phyloP scores from a whole-genome alignment of 2,113 vertebrate species.

The Columba janthina region DNA sequence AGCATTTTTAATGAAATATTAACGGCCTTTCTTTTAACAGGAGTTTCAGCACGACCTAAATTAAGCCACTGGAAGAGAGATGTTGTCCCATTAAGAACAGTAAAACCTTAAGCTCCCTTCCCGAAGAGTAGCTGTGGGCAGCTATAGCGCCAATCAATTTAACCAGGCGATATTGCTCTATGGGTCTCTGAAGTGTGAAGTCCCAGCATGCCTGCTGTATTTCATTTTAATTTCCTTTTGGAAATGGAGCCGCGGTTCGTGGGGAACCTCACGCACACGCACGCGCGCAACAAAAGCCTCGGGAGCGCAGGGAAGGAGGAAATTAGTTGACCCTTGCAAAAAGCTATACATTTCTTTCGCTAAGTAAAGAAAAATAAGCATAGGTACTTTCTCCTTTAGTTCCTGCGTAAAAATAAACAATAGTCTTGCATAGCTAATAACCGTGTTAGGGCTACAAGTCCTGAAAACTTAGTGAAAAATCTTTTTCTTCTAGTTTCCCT shows the following conservation, averaged over 20 bases:
- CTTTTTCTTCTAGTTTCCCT: background rate
- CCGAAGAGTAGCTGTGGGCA: conserved; percentile 72
- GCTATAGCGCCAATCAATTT: conserved; percentile 76
- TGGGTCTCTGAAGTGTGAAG: conserved; percentile 76
- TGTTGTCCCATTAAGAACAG: conserved; percentile 71
- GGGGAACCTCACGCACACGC: conserved; percentile 52
- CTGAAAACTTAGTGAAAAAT: background rate
- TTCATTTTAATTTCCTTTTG: conserved; percentile 84
- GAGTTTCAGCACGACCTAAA: conserved; percentile 65
- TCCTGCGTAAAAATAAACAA: conserved; percentile 64
- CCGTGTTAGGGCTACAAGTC: background rate
- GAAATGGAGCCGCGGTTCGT: conserved; percentile 72
- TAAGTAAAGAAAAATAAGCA: conserved; percentile 69
- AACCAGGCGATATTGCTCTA: conserved; percentile 66
- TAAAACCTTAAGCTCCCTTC: conserved; percentile 71
- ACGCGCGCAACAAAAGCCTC: conserved; percentile 12
- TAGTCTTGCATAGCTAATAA: conserved; percentile 32
- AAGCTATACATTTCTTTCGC: conserved; percentile 60
- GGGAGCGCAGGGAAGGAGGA: conserved; percentile 66
- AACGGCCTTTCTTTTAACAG: conserved; percentile 59
- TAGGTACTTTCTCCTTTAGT: conserved; percentile 56
- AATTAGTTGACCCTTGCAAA: conserved; percentile 81
- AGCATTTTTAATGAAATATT: conserved; percentile 67
- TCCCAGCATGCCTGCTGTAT: conserved; percentile 77
- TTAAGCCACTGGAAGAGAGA: conserved; percentile 69